Conservation (phyloP, 64 coral and sea anemone genomes). For the Pocillopora verrucosa region DNA sequence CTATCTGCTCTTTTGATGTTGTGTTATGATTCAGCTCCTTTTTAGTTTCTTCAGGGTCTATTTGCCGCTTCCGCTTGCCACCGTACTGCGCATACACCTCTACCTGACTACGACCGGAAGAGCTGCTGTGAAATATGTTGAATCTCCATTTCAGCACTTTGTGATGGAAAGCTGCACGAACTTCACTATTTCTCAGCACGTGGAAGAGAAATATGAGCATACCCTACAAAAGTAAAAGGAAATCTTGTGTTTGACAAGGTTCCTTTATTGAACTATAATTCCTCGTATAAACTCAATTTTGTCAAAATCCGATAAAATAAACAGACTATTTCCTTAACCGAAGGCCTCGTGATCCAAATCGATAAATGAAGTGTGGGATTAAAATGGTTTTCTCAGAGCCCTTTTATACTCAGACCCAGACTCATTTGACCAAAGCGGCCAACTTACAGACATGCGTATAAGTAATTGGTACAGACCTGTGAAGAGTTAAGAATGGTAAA, state of each 20-base stretch:
- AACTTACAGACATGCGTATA: neutral
- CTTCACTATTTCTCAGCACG: conserved; percentile 44
- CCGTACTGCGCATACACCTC: neutral
- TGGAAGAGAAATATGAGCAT: conserved; percentile 57
- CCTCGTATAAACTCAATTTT: too few relatives aligned
- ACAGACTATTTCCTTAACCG: too few relatives aligned
- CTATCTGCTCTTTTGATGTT: neutral
- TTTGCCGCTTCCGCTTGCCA: neutral
- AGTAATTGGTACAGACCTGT: conserved; percentile 17
- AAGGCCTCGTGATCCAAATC: too few relatives aligned
- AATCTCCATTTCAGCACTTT: conserved; percentile 46
- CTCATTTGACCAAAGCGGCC: too few relatives aligned
- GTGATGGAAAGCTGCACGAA: conserved; percentile 17
- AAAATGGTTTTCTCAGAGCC: too few relatives aligned
- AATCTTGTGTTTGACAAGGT: neutral
- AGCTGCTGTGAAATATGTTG: neutral
- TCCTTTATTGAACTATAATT: too few relatives aligned
- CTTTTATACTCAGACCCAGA: too few relatives aligned
- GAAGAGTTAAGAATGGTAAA: conserved; percentile 67
- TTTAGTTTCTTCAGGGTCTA: neutral
- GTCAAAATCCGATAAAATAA: too few relatives aligned
- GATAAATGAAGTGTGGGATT: too few relatives aligned
- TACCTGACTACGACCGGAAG: neutral
- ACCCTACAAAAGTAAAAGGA: conserved; percentile 30
- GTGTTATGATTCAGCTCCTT: neutral